Conservation (phyloP, 2,888 invertebrate species). For the Leptinotarsa haldemani region DNA sequence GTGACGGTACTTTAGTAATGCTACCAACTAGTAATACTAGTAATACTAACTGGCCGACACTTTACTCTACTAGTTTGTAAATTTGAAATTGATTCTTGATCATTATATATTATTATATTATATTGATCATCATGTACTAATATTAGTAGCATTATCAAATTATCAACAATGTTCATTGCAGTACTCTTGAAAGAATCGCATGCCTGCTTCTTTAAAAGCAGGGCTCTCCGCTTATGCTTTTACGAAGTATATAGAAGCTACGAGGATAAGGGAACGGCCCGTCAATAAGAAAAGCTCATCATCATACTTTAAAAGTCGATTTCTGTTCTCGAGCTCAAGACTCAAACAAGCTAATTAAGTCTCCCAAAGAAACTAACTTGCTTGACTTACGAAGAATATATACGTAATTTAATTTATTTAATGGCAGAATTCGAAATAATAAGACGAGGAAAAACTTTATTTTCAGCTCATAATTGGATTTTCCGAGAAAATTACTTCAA, state of each 20-base stretch:
- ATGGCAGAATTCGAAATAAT: slow-evolving; percentile 41
- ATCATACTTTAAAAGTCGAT: slow-evolving; percentile 44
- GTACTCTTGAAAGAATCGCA: neutral
- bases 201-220: neutral
- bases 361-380: slow-evolving; percentile 43
- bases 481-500: slow-evolving; percentile 35
- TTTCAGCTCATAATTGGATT: slow-evolving; percentile 40
- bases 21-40: no score
- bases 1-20: no score
- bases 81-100: no score
- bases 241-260: neutral
- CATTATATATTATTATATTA: no score
- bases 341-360: slow-evolving; percentile 47
- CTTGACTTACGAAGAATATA: slow-evolving; percentile 41
- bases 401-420: slow-evolving; percentile 40
- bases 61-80: no score
- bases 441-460: slow-evolving; percentile 34
- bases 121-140: no score
- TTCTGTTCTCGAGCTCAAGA: slow-evolving; percentile 38
- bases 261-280: slow-evolving; percentile 22
- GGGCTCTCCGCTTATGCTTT: slow-evolving; percentile 2
- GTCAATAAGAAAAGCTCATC: slow-evolving; percentile 46
- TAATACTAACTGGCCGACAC: no score
- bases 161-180: no score
- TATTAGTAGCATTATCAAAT: no score